A percentile compares a stretch with the other conserved stretches of the same genome.
Conservation (phyloP, 1,140 invertebrate genomes). For the Drosophila obscura region DNA sequence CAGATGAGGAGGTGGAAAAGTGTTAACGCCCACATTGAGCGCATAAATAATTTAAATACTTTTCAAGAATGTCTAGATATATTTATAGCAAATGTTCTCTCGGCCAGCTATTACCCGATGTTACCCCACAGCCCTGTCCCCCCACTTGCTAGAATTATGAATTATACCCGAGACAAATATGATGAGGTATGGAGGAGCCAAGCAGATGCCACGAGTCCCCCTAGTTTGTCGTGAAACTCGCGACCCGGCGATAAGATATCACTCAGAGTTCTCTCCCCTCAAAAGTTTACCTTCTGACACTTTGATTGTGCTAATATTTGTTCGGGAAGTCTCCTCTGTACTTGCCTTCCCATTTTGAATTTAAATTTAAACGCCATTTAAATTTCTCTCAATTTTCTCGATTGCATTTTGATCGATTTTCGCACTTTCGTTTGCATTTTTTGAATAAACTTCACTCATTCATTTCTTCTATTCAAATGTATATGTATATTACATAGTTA, state of each 20-base stretch:
- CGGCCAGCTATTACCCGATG: slow-evolving; percentile 16
- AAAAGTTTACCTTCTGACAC: too few relatives aligned
- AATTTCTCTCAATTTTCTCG: too few relatives aligned
- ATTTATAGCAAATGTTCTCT: slow-evolving; percentile 43
- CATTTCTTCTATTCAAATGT: too few relatives aligned
- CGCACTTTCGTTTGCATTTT: too few relatives aligned
- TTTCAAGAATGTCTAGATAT: slow-evolving; percentile 46
- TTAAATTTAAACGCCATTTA: too few relatives aligned
- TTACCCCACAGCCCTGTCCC: not conserved
- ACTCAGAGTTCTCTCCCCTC: too few relatives aligned
- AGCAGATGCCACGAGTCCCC: not conserved
- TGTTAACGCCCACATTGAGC: slow-evolving; percentile 72
- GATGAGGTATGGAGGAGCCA: not conserved
- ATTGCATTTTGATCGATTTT: too few relatives aligned
- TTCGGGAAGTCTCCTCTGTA: too few relatives aligned
- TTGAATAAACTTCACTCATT: too few relatives aligned
- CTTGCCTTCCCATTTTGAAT: too few relatives aligned
- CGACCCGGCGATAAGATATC: slow-evolving; percentile 5
- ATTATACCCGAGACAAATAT: slow-evolving; percentile 28
- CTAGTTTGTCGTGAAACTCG: not conserved
- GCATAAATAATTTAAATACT: slow-evolving; percentile 81
- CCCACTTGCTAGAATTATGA: slow-evolving; percentile 41
- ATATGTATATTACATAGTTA: too few relatives aligned
- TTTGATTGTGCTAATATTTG: too few relatives aligned
- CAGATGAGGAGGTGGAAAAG: slow-evolving; percentile 24